Percentiles rank a stretch among this genome's conserved stretches.
phyloP scores from a whole-genome alignment of 2,113 vertebrate genomes.

The Phocoena sinus region DNA sequence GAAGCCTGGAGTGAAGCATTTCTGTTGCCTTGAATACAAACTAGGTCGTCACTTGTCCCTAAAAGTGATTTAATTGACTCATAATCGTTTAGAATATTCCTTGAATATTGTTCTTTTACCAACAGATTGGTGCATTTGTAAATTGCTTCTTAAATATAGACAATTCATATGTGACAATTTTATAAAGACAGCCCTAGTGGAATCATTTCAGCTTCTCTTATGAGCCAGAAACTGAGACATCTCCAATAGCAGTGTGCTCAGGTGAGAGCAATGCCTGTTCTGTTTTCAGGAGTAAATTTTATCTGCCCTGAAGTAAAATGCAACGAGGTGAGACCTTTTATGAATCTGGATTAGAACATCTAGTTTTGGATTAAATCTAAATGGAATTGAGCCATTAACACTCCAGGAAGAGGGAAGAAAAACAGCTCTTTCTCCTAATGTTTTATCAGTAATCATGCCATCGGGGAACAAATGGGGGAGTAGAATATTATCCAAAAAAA shows the following conservation, averaged over 20 bases:
- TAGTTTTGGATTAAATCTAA: conserved; percentile 62
- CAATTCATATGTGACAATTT: conserved; percentile 40
- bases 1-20: background rate
- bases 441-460: conserved; percentile 71
- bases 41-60: background rate
- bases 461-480: conserved; percentile 62
- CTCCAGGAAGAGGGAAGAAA: background rate
- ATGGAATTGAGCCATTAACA: conserved; percentile 52
- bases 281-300: background rate
- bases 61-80: conserved; percentile 54
- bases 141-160: conserved; percentile 56
- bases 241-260: background rate
- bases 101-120: conserved; percentile 42
- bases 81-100: conserved; percentile 30
- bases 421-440: conserved; percentile 37
- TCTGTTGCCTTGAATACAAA: conserved; percentile 48
- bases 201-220: background rate
- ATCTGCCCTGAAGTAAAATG: conserved; percentile 26
- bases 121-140: conserved; percentile 37
- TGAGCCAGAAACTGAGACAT: background rate
- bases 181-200: background rate
- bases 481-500: conserved; percentile 72
- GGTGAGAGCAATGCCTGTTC: background rate
- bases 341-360: conserved; percentile 48
- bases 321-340: conserved; percentile 53